Base-by-base conservation (phyloP, 2,888 invertebrate genomes). In the Sipha maydis region DNA sequence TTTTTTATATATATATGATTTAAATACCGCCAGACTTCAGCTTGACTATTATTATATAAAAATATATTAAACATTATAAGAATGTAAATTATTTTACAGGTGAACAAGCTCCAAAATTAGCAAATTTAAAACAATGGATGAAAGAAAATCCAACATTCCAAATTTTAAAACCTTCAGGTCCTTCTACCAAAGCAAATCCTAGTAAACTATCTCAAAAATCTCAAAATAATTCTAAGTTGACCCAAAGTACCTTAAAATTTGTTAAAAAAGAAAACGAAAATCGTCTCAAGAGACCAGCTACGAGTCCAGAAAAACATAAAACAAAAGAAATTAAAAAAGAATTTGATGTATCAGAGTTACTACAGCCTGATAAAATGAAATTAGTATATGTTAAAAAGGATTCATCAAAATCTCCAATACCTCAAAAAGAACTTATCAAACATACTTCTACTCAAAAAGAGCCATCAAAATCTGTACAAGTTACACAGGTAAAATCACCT, bases 111-210 rank as follows among this genome's bases (percentile, higher is more conserved):
- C 98, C 98, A 0, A 95, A 95, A 17, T 95, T 95, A 67, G 94
- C 94, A 38, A 96, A 95, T 91, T 93, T 98, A 67, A 95, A 95
- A 91, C 93, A 94, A 41, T 98, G 97, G 97, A 93, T 98, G 19
- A 95, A 95, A 91, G 95, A 95, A 90, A 96, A 98, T 93, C 97
- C 97, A 4, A 96, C 96, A 0, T 98, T 95, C 92, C 97, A 97
- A 93, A 96, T 97, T 0, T 94, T 97, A 41, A 90, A 90, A 69
- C 9, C 90, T 54, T 41, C 80, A 21, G 83, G 82, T 2, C 75
- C 73, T 41, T 1, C 28, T 34, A 34, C 34, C 9, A 89, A 82
- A 71, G 0, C 31, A 34, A 79, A 19, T 19, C 21, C 19, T 21
- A 28, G 48, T 67, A 48, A 89, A 54, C 34, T 19, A 67, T 31